These are phyloP conservation scores for Bostrychus sinensis DNA, from an alignment of 2,113 vertebrate species.

Conservation along the genomic window DNA sequence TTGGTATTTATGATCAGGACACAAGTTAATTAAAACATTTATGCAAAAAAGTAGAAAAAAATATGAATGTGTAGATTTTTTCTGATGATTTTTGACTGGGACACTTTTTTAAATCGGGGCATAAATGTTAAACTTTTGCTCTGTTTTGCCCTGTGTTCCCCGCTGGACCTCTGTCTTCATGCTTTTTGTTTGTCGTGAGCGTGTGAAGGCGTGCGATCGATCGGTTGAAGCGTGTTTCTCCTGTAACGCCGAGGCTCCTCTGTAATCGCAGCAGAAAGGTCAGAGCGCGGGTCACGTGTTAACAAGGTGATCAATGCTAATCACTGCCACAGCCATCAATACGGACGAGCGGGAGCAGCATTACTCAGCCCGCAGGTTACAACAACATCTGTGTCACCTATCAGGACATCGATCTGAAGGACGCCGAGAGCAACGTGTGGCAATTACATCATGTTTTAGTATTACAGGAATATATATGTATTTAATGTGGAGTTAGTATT, in stretches of 20 bases:
- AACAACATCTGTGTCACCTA: constrained; percentile 11
- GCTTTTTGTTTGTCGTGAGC: background rate
- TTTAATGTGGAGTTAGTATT: too few species aligned
- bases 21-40: too few species aligned
- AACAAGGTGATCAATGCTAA: constrained; percentile 53
- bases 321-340: constrained; percentile 36
- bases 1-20: too few species aligned
- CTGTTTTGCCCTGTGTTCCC: too few species aligned
- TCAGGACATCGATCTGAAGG: constrained; percentile 5
- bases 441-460: background rate
- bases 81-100: too few species aligned
- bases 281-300: constrained; percentile 36
- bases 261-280: constrained; percentile 24
- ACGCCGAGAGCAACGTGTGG: background rate
- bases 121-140: too few species aligned
- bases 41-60: too few species aligned
- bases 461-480: too few species aligned
- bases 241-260: background rate
- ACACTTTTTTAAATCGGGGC: too few species aligned
- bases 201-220: background rate
- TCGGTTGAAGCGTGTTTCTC: background rate
- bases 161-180: background rate
- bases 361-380: constrained; percentile 14
- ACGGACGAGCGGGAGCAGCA: constrained; percentile 21
- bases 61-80: too few species aligned